A percentile compares a stretch with the other conserved stretches of the same genome.
These are phyloP conservation scores for Sus cebifrons DNA, from an alignment of 2,797 vertebrate species.

Conservation along the genomic window DNA sequence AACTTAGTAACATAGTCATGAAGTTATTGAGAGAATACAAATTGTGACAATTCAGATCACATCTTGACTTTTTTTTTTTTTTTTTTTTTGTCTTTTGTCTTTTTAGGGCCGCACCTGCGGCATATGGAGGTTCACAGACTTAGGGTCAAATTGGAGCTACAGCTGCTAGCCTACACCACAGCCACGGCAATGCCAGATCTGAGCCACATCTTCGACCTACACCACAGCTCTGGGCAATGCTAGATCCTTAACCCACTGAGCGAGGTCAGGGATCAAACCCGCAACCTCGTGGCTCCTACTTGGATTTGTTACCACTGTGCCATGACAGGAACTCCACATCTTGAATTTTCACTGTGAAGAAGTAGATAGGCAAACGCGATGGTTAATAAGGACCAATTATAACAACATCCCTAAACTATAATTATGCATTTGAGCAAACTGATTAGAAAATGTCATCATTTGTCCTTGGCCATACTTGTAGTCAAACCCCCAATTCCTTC, in stretches of 20 bases:
- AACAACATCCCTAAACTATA: background rate
- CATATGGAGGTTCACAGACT: too few relatives aligned
- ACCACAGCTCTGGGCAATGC: too few relatives aligned
- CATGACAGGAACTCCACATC: background rate
- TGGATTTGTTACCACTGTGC: too few relatives aligned
- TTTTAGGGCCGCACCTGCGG: too few relatives aligned
- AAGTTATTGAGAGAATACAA: slow-evolving; percentile 34
- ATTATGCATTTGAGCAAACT: background rate
- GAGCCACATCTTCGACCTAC: too few relatives aligned
- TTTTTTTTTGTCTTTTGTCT: too few relatives aligned
- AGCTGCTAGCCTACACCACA: too few relatives aligned
- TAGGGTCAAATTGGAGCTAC: too few relatives aligned
- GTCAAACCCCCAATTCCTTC: background rate
- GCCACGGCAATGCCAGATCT: too few relatives aligned
- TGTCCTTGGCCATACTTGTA: background rate
- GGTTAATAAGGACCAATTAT: background rate
- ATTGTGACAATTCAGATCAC: background rate
- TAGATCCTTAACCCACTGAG: too few relatives aligned
- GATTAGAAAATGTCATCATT: background rate
- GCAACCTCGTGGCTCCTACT: too few relatives aligned
- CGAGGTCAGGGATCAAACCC: too few relatives aligned
- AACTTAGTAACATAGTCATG: background rate
- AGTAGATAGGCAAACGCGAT: background rate
- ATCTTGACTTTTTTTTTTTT: background rate
- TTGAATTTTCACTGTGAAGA: background rate